A percentile compares a stretch with the other conserved stretches of the same genome.
Evolutionary conservation across 1,140 invertebrate genomes (phyloP).

Genomic region (Macrotrachela quadricornifera): DNA sequence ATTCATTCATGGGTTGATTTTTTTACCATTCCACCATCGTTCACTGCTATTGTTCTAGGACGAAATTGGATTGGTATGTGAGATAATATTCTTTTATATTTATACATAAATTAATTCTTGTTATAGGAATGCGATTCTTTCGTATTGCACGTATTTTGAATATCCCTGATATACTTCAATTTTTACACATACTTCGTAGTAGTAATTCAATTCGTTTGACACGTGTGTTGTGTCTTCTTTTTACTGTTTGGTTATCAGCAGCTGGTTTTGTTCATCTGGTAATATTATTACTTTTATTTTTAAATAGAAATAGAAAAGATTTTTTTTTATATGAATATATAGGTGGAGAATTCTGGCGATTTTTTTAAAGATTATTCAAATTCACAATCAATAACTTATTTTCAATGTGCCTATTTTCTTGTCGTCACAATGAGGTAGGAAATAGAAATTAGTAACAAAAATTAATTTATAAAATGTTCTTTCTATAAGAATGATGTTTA

Average conservation of each 20-base stretch:
- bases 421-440: slow-evolving; percentile 24
- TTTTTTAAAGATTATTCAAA: no score
- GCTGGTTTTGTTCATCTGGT: slow-evolving; percentile 31
- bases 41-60: slow-evolving; percentile 99
- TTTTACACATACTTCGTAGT: slow-evolving; percentile 29
- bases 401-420: slow-evolving; percentile 30
- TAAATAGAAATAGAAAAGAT: slow-evolving; percentile 4
- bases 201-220: slow-evolving; percentile 27
- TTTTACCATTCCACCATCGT: slow-evolving; percentile 99
- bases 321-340: not conserved
- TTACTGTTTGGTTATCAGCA: slow-evolving; percentile 27
- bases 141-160: slow-evolving; percentile 94
- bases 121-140: slow-evolving; percentile 80
- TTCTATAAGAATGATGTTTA: no score
- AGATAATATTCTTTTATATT: no score
- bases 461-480: no score
- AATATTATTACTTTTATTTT: not conserved
- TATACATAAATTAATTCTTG: not conserved
- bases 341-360: slow-evolving; percentile 1
- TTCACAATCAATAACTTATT: slow-evolving; percentile 3
- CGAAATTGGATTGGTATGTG: slow-evolving; percentile 93
- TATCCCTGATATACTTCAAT: slow-evolving; percentile 30
- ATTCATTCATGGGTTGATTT: slow-evolving; percentile 99
- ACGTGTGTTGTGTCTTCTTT: slow-evolving; percentile 18
- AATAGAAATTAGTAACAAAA: no score